Base-by-base conservation (phyloP, 37 sponge, comb jelly and placozoan species). In the Haliclona indistincta region DNA sequence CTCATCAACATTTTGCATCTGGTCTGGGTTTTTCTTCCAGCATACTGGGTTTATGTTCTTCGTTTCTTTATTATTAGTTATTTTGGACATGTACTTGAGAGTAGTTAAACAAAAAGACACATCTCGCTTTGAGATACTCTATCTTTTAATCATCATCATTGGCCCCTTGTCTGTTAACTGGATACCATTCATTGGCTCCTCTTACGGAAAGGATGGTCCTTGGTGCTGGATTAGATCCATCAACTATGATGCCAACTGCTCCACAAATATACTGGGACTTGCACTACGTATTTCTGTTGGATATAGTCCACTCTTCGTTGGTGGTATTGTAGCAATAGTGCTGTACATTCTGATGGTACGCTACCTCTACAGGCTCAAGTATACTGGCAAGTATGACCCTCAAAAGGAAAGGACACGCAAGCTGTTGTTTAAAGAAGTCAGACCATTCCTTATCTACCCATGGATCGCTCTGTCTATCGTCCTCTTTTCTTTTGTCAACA, bases 221-320 rank as follows among this genome's bases (percentile, higher is more conserved):
- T 89, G 89, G 89, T 89, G 89, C 71, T 89, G 89, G 89, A 89
- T 89, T 30, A 68, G 60, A 4, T 39, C 19, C 7, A 29, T 43
- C 35, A 25, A 56, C 7, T n/a, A n/a, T n/a, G 43, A 73, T 34
- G 56, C 8, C 34, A 43, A 79, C 39, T 79, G 86, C 41, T 49
- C n/a, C 1, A 28, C 11, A 0, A 34, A 22, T 22, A 0, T 28
- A 1, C 51, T 79, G 11, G 89, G 89, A 3, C 0, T 39, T 23
- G 20, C 22, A 52, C 45, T 79, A 28, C 58, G 56, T 4, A 54
- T 73, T 41, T n/a, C n/a, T n/a, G n/a, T n/a, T n/a, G n/a, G n/a
- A n/a, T n/a, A n/a, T n/a, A n/a, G n/a, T n/a, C n/a, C n/a, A n/a
- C n/a, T n/a, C n/a, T n/a, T n/a, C n/a, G n/a, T n/a, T n/a, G n/a